Conservation (phyloP, 1,140 invertebrate species). For the Calliopsis andreniformis region DNA sequence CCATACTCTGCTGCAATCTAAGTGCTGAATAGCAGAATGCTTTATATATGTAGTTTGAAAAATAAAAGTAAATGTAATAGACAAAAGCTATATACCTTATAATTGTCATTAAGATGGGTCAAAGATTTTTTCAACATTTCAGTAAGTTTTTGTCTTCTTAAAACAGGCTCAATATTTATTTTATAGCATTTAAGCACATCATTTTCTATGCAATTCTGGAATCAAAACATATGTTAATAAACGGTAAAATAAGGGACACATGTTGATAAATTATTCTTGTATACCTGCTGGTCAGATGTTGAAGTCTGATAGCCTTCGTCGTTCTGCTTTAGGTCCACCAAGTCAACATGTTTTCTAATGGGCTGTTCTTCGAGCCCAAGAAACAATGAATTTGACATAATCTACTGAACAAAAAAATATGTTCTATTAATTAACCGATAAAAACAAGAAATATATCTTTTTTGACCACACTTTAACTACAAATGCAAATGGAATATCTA, state of each 20-base stretch:
- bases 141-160: conserved; percentile 86
- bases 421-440: not conserved
- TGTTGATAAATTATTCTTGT: not conserved
- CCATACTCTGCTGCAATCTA: conserved; percentile 98
- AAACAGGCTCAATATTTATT: conserved; percentile 82
- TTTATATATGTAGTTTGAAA: not conserved
- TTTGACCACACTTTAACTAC: too few species aligned
- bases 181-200: conserved; percentile 85
- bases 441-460: too few species aligned
- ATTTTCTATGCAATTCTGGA: conserved; percentile 86
- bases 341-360: conserved; percentile 49
- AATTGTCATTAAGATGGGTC: conserved; percentile 84
- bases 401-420: conserved; percentile 39
- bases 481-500: too few species aligned
- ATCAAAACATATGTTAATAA: conserved; percentile 54
- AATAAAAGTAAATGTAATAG: not conserved
- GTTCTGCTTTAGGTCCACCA: conserved; percentile 53
- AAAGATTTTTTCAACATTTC: conserved; percentile 88
- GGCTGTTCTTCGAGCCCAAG: conserved; percentile 2
- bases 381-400: conserved; percentile 52
- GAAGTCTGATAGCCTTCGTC: conserved; percentile 45
- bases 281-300: conserved; percentile 55
- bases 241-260: not conserved
- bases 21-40: conserved; percentile 81
- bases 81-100: conserved; percentile 83